Evolutionary conservation across 2,888 invertebrate species (phyloP), one percentile per base, ranked within the genome.

Genomic region (Blomia tropicalis): DNA sequence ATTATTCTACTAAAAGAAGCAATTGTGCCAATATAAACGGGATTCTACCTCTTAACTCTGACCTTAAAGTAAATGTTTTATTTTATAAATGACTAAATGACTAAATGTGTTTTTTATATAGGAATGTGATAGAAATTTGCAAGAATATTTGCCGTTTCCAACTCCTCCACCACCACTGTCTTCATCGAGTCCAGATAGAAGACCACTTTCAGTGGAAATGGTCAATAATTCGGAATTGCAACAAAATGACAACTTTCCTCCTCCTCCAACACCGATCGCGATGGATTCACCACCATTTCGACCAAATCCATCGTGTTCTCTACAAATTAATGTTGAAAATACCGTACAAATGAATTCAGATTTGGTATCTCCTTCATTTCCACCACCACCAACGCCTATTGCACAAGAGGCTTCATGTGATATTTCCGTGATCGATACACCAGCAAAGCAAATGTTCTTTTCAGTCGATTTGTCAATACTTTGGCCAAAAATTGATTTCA

Each of bases 401-500:
- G 5, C 51, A 14, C 22, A 7, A 7, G n/a, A n/a, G 7, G 51
- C 14, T 29, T 30, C 56, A 56, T 7, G 11, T 3, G 17, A 29
- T 27, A 19, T 11, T 11, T 7, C 11, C 14, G 14, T 47, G 7
- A 47, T 22, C 51, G 7, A n/a, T 27, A 7, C 7, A 14, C 22
- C 22, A 22, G 14, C 23, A 7, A 7, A 19, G 22, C 51, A 47
- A 19, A 47, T 47, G 51, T 47, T 47, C 51, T 19, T 11, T n/a
- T 47, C 23, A 14, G 22, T 47, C 22, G 51, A 47, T 19, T n/a
- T 47, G 11, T 47, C 51, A 7, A 47, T n/a, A 22, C 51, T 47
- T 11, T 47, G 51, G 51, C 51, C 51, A 11, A 14, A 11, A 47
- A 47, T 27, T 47, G 51, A 47, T n/a, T 47, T 47, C 27, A 47